These are phyloP conservation scores for Connochaetes taurinus DNA, from an alignment of 2,113 vertebrate genomes.

Conservation along the genomic window DNA sequence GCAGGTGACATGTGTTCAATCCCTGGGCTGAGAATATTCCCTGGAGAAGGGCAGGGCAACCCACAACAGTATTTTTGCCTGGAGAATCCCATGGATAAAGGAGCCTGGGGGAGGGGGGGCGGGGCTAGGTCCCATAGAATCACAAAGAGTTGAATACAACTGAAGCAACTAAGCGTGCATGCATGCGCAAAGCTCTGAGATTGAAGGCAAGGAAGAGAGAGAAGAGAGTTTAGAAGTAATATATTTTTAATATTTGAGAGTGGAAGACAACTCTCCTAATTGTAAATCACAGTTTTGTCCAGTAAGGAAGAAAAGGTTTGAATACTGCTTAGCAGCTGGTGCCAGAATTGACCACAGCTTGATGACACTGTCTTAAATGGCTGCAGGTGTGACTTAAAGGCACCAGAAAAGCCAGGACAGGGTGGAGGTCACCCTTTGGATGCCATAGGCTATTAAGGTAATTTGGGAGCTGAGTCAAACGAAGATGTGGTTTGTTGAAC, in stretches of 20 bases:
- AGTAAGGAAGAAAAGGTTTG: not conserved
- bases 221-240: not conserved
- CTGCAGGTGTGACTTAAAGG: constrained; percentile 64
- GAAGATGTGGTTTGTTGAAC: constrained; percentile 58
- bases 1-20: not conserved
- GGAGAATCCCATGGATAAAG: not conserved
- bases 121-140: not conserved
- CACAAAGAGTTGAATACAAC: not conserved
- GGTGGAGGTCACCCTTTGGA: constrained; percentile 30
- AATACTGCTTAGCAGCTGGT: not conserved
- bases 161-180: not conserved
- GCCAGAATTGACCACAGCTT: constrained; percentile 8
- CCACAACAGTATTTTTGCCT: not conserved
- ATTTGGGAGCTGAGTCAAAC: constrained; percentile 52
- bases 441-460: constrained; percentile 54
- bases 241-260: not conserved
- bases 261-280: not conserved
- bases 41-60: not conserved
- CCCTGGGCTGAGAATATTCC: not conserved
- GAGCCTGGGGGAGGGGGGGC: not conserved
- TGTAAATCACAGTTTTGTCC: not conserved
- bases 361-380: constrained; percentile 48
- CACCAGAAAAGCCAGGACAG: constrained; percentile 15
- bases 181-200: not conserved
- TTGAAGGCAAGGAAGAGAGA: accelerated